phyloP scores from a whole-genome alignment of 2,113 vertebrate species.

The Myodes glareolus region DNA sequence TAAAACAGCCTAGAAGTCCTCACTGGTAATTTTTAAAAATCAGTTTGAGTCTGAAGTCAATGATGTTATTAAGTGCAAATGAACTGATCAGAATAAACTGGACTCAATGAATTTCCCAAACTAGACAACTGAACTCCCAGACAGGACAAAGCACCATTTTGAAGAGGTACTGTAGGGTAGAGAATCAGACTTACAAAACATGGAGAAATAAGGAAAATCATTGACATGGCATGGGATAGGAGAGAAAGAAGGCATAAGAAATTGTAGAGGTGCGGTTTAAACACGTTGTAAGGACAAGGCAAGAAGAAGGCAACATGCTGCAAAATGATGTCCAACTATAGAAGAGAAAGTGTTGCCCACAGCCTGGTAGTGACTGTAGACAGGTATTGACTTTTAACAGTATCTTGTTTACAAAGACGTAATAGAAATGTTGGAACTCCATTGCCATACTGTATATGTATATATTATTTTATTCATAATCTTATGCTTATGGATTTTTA shows the following conservation, averaged over 20 bases:
- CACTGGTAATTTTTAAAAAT: neutral
- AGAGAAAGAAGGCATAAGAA: neutral
- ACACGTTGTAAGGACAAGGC: neutral
- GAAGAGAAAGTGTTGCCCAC: neutral
- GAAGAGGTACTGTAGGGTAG: neutral
- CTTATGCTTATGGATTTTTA: neutral
- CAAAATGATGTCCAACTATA: neutral
- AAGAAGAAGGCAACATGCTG: neutral
- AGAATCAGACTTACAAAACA: neutral
- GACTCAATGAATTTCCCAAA: neutral
- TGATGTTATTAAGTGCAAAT: neutral
- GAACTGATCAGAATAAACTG: neutral
- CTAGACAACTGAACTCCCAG: neutral
- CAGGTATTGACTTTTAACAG: neutral
- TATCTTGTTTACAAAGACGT: neutral
- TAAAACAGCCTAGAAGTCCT: neutral
- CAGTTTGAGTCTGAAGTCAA: neutral
- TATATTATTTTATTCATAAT: neutral
- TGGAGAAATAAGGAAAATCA: neutral
- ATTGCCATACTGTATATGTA: neutral
- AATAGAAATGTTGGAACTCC: neutral
- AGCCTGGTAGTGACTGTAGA: no score
- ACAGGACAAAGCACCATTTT: neutral
- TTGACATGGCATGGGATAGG: neutral
- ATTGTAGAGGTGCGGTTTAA: neutral